phyloP scores from a whole-genome alignment of 2,113 vertebrate genomes.

The Hemiprocne comata region DNA sequence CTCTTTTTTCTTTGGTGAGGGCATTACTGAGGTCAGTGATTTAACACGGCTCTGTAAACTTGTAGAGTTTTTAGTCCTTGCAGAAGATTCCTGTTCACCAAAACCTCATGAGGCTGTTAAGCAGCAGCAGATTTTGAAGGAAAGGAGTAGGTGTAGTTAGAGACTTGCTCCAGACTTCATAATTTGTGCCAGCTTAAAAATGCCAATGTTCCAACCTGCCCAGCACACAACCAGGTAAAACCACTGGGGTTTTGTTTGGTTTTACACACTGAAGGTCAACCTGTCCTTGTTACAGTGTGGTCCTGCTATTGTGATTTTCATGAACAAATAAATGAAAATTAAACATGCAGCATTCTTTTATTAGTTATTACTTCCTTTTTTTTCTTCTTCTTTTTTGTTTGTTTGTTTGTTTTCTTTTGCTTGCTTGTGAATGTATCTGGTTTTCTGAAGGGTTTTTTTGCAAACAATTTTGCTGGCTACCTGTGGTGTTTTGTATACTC shows the following conservation, averaged over 20 bases:
- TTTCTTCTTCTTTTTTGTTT: neutral
- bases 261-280: neutral
- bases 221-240: neutral
- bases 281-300: neutral
- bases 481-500: neutral
- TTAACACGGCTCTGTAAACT: neutral
- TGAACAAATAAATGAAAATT: neutral
- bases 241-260: neutral
- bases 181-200: neutral
- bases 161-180: neutral
- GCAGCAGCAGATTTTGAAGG: neutral
- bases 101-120: neutral
- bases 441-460: neutral
- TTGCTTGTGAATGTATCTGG: neutral
- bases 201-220: neutral
- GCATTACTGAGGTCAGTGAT: neutral
- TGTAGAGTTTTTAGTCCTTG: neutral
- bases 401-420: neutral
- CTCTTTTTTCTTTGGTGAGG: neutral
- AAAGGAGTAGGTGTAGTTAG: neutral
- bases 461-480: neutral
- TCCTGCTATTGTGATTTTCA: neutral
- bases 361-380: neutral
- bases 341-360: neutral
- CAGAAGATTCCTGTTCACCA: neutral